These are phyloP conservation scores for Lithophane leautieri DNA, from an alignment of 2,888 invertebrate species.

Conservation along the genomic window DNA sequence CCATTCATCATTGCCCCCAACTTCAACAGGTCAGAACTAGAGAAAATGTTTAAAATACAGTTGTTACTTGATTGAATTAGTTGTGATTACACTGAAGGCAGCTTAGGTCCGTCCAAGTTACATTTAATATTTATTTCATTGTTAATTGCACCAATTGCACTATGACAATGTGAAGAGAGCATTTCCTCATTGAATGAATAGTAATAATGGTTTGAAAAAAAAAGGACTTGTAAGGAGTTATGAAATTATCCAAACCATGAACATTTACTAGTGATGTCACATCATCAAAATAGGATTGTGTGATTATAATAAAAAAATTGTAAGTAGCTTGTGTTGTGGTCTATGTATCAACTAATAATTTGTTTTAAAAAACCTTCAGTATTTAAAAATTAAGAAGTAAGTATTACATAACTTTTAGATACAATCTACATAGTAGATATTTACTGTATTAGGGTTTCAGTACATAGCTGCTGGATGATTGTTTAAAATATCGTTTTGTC, in stretches of 20 bases:
- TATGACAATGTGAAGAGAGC: constrained; percentile 10
- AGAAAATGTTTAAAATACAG: constrained; percentile 88
- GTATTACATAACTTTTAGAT: constrained; percentile 64
- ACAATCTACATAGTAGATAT: constrained; percentile 66
- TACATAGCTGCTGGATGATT: constrained; percentile 17
- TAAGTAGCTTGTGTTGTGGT: constrained; percentile 70
- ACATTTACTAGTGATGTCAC: constrained; percentile 3
- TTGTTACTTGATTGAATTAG: constrained; percentile 84
- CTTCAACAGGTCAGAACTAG: constrained; percentile 86
- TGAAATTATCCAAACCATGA: background rate
- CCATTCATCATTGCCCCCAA: constrained; percentile 87
- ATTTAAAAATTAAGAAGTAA: constrained; percentile 68
- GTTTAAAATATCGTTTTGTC: constrained; percentile 19
- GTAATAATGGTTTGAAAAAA: background rate
- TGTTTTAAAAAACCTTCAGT: constrained; percentile 65
- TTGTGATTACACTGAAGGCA: constrained; percentile 69
- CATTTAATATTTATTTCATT: constrained; percentile 58
- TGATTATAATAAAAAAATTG: constrained; percentile 32
- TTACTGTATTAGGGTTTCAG: constrained; percentile 34
- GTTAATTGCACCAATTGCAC: constrained; percentile 34
- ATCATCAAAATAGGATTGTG: constrained; percentile 33
- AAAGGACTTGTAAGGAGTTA: background rate
- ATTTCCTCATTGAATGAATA: constrained; percentile 7
- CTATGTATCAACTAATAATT: constrained; percentile 69
- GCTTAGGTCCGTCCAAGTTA: constrained; percentile 78